Base-by-base conservation (phyloP, 2,888 invertebrate species). In the Chloromyia formosa region DNA sequence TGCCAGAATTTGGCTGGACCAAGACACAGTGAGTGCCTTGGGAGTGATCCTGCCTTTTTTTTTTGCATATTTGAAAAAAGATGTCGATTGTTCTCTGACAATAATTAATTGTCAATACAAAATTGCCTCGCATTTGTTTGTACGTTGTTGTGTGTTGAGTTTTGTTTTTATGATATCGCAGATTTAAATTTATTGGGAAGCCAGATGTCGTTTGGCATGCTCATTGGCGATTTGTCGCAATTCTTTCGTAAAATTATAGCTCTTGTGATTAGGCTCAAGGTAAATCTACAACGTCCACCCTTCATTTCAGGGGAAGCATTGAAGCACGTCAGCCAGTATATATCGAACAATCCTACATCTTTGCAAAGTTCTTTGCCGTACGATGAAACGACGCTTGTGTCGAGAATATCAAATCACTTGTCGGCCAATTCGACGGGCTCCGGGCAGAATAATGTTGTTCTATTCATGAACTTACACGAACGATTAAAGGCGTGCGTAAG, bases 391-490 rank as follows among this genome's bases (percentile, higher is more conserved):
- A 80, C 81, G 10, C 72, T 82, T 75, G 77, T 81, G 22, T 76
- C 80, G 40, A 82, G 82, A 78, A 81, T 83, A 35, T 79, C 80
- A 16, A 80, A 80, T 71, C 80, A 81, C 76, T 77, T 81, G 18
- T 75, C 80, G 5, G 80, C 79, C 61, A 79, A 77, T 42, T 74
- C 78, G 16, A 58, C 77, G 5, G 79, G 78, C 35, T 73, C 78
- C 14, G 68, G 76, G 4, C 75, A 77, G 66, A 77, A 75, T 68
- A 78, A 80, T 75, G 78, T 81, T n/a, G 77, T 80, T 2, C 73
- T 80, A 69, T 83, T 82, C 78, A 78, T 81, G 75, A 81, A 79
- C 54, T 79, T 81, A 20, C 79, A 82, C 68, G 82, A 83, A 74
- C 80, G 82, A 76, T 78, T 82, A 18, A 82, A 81, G 76, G 80